Conservation (phyloP, 1,140 invertebrate species). For the Conopomorpha cramerella region DNA sequence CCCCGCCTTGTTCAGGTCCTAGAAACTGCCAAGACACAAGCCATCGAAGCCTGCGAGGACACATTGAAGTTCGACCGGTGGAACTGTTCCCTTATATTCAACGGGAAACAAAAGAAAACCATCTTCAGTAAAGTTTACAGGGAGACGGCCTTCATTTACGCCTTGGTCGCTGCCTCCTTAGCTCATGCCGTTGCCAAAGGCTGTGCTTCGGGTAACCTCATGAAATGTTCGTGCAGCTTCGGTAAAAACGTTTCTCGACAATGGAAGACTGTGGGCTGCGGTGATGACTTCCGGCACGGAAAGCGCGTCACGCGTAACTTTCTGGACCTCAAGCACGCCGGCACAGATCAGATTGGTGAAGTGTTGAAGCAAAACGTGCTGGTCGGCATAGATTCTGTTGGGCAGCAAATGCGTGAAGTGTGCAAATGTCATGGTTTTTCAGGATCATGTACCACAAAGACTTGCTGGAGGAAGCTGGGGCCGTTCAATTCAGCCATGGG, state of each 20-base stretch:
- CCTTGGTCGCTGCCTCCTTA: slow-evolving; percentile 74
- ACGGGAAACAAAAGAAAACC: slow-evolving; percentile 53
- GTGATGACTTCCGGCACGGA: slow-evolving; percentile 88
- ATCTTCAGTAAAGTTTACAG: slow-evolving; percentile 67
- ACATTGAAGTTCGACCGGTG: slow-evolving; percentile 66
- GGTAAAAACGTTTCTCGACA: slow-evolving; percentile 55
- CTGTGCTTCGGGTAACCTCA: slow-evolving; percentile 71
- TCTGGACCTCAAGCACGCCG: slow-evolving; percentile 73
- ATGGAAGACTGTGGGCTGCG: slow-evolving; percentile 90
- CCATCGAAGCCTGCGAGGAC: slow-evolving; percentile 61
- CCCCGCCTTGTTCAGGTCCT: slow-evolving; percentile 56
- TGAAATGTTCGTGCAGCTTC: slow-evolving; percentile 66
- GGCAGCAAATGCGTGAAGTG: slow-evolving; percentile 75
- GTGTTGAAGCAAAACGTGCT: slow-evolving; percentile 83
- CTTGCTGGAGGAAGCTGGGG: slow-evolving; percentile 78
- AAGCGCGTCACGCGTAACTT: slow-evolving; percentile 82
- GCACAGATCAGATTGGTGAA: slow-evolving; percentile 74
- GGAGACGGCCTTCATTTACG: slow-evolving; percentile 81
- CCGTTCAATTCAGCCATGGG: slow-evolving; percentile 48
- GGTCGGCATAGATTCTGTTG: slow-evolving; percentile 72
- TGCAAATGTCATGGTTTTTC: slow-evolving; percentile 86
- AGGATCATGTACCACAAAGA: slow-evolving; percentile 80
- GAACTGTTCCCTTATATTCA: slow-evolving; percentile 62
- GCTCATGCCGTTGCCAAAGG: slow-evolving; percentile 74
- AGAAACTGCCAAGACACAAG: slow-evolving; percentile 55